These are phyloP conservation scores for Labroides dimidiatus DNA, from an alignment of 2,797 vertebrate species.

Conservation along the genomic window DNA sequence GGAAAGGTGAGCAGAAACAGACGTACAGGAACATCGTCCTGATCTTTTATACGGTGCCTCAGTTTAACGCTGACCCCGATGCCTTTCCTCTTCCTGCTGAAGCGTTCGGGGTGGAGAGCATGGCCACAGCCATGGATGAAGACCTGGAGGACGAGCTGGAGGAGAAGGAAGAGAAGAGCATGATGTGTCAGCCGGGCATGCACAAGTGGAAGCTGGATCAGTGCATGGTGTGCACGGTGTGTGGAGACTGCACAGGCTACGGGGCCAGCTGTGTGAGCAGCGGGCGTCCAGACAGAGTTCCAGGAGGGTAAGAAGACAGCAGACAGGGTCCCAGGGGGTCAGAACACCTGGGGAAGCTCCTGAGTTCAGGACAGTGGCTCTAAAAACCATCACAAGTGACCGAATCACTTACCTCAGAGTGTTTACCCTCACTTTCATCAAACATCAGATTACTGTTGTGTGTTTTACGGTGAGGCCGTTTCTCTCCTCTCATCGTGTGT, in stretches of 20 bases:
- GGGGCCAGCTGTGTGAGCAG: slow-evolving; percentile 99
- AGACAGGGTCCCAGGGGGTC: too few relatives aligned
- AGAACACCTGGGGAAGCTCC: too few relatives aligned
- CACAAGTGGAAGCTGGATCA: slow-evolving; percentile 99
- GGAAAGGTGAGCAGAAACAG: slow-evolving; percentile 87
- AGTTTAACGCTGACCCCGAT: background rate
- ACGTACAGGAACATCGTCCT: too few relatives aligned
- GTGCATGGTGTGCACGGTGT: slow-evolving; percentile 99
- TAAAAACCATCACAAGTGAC: too few relatives aligned
- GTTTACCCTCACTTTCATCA: too few relatives aligned
- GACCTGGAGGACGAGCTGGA: slow-evolving; percentile 98
- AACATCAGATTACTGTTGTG: too few relatives aligned
- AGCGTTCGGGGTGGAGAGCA: slow-evolving; percentile 97
- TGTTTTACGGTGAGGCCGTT: too few relatives aligned
- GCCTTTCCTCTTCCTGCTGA: background rate
- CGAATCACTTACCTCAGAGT: too few relatives aligned
- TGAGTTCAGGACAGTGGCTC: too few relatives aligned
- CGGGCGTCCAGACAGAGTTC: slow-evolving; percentile 95
- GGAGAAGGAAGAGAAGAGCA: slow-evolving; percentile 98
- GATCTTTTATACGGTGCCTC: background rate
- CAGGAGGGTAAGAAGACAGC: slow-evolving; percentile 90
- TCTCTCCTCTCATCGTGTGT: slow-evolving; percentile 5
- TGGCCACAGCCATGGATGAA: slow-evolving; percentile 99
- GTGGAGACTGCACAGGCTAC: slow-evolving; percentile 98
- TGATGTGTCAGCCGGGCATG: slow-evolving; percentile 99